Percentiles rank a stretch among this genome's conserved stretches.
Conservation (phyloP, 1,140 invertebrate species). For the Anastrepha ludens region DNA sequence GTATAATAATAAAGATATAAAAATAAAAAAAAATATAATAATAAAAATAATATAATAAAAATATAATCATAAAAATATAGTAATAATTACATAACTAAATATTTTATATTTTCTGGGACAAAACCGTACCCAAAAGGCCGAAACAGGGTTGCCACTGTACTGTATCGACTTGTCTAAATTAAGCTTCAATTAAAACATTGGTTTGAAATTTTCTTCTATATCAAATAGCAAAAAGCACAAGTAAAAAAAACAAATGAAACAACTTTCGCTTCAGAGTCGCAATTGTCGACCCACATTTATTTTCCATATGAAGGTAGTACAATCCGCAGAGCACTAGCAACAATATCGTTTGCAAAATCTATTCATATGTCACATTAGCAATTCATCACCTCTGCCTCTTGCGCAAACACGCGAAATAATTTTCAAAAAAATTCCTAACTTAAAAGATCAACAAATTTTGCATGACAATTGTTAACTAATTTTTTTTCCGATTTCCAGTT, state of each 20-base stretch:
- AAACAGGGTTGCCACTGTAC: no score
- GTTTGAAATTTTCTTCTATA: no score
- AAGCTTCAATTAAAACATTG: no score
- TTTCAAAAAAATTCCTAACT: slow-evolving; percentile 21
- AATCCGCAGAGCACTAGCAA: not conserved
- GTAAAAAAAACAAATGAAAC: not conserved
- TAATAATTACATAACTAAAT: no score
- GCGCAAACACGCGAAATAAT: not conserved
- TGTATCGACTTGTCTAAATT: no score
- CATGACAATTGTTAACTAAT: slow-evolving; percentile 13
- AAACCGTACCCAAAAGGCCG: no score
- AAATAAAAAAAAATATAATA: no score
- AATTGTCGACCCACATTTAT: not conserved
- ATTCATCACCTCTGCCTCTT: slow-evolving; percentile 4
- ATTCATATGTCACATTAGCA: not conserved
- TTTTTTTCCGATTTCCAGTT: slow-evolving; percentile 1
- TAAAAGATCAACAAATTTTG: not conserved
- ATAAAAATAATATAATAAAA: no score
- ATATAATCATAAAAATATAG: no score
- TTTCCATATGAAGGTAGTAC: not conserved
- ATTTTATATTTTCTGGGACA: no score
- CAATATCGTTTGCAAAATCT: not conserved
- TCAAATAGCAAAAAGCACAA: no score
- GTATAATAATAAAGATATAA: no score
- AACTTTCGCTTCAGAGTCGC: not conserved